Percentiles rank a stretch among this genome's conserved stretches.
Conservation (phyloP, 2,797 vertebrate species). For the Anguilla megastoma region DNA sequence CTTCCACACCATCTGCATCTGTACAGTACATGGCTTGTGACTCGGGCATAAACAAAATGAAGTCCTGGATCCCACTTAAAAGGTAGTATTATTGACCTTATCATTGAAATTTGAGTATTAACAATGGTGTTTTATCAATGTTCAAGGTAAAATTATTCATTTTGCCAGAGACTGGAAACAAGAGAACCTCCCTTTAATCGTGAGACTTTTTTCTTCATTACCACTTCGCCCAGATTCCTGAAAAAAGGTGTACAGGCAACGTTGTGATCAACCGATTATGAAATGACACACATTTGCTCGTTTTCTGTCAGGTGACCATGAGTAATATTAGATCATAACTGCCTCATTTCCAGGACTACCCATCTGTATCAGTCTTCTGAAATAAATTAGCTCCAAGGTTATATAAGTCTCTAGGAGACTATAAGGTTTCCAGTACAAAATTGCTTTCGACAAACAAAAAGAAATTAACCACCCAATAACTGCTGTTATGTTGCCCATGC, state of each 20-base stretch:
- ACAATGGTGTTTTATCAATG: neutral
- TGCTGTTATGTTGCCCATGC: neutral
- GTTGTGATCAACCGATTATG: neutral
- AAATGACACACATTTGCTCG: slow-evolving; percentile 1
- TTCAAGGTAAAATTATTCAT: slow-evolving; percentile 26
- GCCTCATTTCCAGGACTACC: slow-evolving; percentile 35
- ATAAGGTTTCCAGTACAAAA: neutral
- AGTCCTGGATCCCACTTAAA: slow-evolving; percentile 25
- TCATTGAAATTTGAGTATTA: slow-evolving; percentile 46
- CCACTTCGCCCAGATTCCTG: neutral
- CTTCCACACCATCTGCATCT: too few species aligned
- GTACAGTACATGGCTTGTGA: too few species aligned
- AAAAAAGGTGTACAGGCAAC: neutral
- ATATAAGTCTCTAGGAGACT: slow-evolving; percentile 4
- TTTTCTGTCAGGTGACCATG: slow-evolving; percentile 35
- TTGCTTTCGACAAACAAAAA: neutral
- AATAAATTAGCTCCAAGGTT: slow-evolving; percentile 28
- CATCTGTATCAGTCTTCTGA: slow-evolving; percentile 32
- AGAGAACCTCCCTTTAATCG: neutral
- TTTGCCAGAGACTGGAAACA: neutral
- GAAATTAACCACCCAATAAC: neutral
- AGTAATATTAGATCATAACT: slow-evolving; percentile 41
- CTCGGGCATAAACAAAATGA: neutral
- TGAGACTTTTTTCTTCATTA: neutral
- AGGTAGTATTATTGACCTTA: slow-evolving; percentile 34